Percentiles rank a stretch among this genome's conserved stretches.
phyloP scores from a whole-genome alignment of 2,888 invertebrate genomes.

The Tenthredo notha region DNA sequence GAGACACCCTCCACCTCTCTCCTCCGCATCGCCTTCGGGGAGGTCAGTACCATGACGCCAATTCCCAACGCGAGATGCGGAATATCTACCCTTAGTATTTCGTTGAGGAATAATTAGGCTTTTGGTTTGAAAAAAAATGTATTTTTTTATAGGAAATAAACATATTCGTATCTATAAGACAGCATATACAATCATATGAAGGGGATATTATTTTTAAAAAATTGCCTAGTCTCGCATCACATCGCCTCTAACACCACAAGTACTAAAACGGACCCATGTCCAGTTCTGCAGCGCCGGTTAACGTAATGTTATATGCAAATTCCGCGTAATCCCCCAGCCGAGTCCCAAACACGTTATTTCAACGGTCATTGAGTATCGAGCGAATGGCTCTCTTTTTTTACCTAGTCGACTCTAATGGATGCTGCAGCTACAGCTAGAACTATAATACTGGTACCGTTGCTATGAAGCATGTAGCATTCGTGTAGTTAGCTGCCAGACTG shows the following conservation, averaged over 20 bases:
- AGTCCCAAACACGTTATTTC: slow-evolving; percentile 54
- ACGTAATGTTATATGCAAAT: slow-evolving; percentile 54
- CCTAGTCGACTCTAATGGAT: slow-evolving; percentile 50
- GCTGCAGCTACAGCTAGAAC: slow-evolving; percentile 19
- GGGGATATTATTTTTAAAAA: slow-evolving; percentile 24
- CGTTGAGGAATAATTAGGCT: no score
- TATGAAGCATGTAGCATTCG: not conserved
- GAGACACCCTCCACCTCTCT: slow-evolving; percentile 6
- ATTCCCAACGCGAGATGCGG: slow-evolving; percentile 38
- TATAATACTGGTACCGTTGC: not conserved
- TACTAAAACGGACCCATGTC: slow-evolving; percentile 27
- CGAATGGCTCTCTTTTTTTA: slow-evolving; percentile 47
- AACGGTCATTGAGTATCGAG: slow-evolving; percentile 54
- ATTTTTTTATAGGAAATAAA: no score
- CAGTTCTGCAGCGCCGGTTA: slow-evolving; percentile 42
- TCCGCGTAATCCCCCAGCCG: slow-evolving; percentile 50
- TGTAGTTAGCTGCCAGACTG: not conserved
- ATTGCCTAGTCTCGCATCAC: not conserved
- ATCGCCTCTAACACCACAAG: not conserved
- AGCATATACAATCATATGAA: not conserved
- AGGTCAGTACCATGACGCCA: slow-evolving; percentile 51
- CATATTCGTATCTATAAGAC: no score
- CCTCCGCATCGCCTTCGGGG: slow-evolving; percentile 44
- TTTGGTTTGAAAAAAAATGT: no score
- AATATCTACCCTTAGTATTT: not conserved